These are phyloP conservation scores for Theocolax elegans DNA, from an alignment of 1,140 invertebrate genomes.

Conservation along the genomic window DNA sequence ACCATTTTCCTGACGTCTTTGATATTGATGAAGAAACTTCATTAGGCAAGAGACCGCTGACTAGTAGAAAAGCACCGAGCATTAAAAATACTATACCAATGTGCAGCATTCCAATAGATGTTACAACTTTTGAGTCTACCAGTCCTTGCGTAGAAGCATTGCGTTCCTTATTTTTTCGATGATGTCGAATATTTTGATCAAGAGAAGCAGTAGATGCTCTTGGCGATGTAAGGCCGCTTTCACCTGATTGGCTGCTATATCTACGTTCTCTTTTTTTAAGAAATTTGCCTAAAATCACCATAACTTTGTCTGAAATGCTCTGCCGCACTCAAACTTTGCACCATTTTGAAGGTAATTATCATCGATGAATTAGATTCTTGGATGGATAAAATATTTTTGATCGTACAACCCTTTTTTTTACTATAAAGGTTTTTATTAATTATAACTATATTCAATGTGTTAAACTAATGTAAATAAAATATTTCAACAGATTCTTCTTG, in stretches of 20 bases:
- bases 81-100: slow-evolving; percentile 89
- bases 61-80: slow-evolving; percentile 82
- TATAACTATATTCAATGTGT: too few species aligned
- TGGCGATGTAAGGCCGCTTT: slow-evolving; percentile 81
- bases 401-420: too few species aligned
- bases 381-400: too few species aligned
- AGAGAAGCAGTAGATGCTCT: slow-evolving; percentile 78
- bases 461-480: too few species aligned
- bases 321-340: too few species aligned
- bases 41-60: slow-evolving; percentile 82
- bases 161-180: slow-evolving; percentile 50
- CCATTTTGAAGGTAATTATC: too few species aligned
- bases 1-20: slow-evolving; percentile 73
- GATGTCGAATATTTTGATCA: slow-evolving; percentile 69
- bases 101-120: slow-evolving; percentile 88
- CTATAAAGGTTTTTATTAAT: too few species aligned
- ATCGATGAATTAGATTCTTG: too few species aligned
- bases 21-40: slow-evolving; percentile 79
- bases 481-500: too few species aligned
- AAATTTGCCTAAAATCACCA: too few species aligned
- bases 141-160: slow-evolving; percentile 61
- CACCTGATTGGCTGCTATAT: slow-evolving; percentile 79
- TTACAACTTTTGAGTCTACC: slow-evolving; percentile 75
- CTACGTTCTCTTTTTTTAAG: slow-evolving; percentile 78
- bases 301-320: too few species aligned